Base-by-base conservation (phyloP, 2,113 vertebrate genomes). In the Lathamus discolor region DNA sequence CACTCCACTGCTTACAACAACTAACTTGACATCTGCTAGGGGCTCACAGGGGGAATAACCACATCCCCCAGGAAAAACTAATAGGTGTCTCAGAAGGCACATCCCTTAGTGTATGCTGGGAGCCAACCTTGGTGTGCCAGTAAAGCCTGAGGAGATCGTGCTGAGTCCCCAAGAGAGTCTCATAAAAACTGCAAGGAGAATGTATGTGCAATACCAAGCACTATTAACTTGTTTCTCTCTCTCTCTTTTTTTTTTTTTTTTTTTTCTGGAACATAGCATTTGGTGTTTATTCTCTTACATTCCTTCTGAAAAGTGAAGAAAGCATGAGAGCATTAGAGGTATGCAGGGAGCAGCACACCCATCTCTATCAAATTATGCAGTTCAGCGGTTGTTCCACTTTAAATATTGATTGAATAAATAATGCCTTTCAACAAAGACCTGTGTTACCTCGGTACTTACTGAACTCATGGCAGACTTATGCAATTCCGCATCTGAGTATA, bases 401-500 rank as follows among this genome's bases (percentile, higher is more conserved):
- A 96, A 93, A 91, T 66, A 91, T 83, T 91, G 29, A 80, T 82
- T 59, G 52, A 86, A 93, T 75, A 84, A 89, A 76, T 48, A 89
- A 67, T 19, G 18, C 43, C 64, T 77, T 86, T 94, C 29, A 77
- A 79, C 23, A 84, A 87, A 92, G 67, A 66, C 57, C 77, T 64
- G 63, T 28, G 48, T 62, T 96, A 97, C 97, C 93, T 97, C 98
- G 48, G 92, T 96, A 87, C 78, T 97, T 9, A 94, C 96, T 86
- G 95, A 98, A 95, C 95, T 97, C 96, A 94, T 64, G 63, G 93
- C 90, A 59, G 94, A 97, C 90, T 97, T 97, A 49, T 68, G 87
- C 83, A 97, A 95, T 33, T 97, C 90, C 7, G 97, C 84, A 46
- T 96, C 87, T 39, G 97, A 22, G 6, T 94, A 93, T 48, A 98